A percentile compares a stretch with the other conserved stretches of the same genome.
Conservation (phyloP, 2,797 vertebrate genomes). For the Mus spretus region DNA sequence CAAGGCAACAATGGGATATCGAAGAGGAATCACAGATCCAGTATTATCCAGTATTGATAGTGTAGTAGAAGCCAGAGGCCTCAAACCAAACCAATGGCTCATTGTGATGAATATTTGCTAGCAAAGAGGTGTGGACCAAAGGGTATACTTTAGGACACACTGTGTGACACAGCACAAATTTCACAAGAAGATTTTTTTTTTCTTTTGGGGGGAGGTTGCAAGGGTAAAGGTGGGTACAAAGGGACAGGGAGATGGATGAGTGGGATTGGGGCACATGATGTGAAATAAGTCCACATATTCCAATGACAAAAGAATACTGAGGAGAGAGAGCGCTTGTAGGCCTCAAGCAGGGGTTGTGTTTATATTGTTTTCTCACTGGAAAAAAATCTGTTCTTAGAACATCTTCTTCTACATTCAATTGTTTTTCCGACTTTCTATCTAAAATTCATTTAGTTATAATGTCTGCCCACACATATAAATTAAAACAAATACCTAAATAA, state of each 20-base stretch:
- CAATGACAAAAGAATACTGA: not conserved
- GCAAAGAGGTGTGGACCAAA: not conserved
- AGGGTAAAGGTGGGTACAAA: not conserved
- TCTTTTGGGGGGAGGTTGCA: not conserved
- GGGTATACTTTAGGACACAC: not conserved
- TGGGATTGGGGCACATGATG: not conserved
- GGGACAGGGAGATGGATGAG: not conserved
- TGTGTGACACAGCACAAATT: not conserved
- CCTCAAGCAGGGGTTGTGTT: not conserved
- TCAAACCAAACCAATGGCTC: not conserved
- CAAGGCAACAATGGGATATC: not conserved
- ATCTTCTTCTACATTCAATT: not conserved
- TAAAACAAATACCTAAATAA: not conserved
- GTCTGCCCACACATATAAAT: not conserved
- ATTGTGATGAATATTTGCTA: not conserved
- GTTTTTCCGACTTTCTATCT: not conserved
- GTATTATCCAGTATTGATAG: not conserved
- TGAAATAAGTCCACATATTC: not conserved
- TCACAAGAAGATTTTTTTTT: not conserved
- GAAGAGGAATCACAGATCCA: not conserved
- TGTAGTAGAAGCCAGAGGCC: not conserved
- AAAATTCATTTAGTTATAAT: conserved; percentile 49
- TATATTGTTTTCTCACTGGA: not conserved
- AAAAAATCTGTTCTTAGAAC: conserved; percentile 19
- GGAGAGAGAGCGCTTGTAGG: not conserved